Evolutionary conservation across 2,113 vertebrate genomes (phyloP).

Genomic region (Pelobates fuscus): DNA sequence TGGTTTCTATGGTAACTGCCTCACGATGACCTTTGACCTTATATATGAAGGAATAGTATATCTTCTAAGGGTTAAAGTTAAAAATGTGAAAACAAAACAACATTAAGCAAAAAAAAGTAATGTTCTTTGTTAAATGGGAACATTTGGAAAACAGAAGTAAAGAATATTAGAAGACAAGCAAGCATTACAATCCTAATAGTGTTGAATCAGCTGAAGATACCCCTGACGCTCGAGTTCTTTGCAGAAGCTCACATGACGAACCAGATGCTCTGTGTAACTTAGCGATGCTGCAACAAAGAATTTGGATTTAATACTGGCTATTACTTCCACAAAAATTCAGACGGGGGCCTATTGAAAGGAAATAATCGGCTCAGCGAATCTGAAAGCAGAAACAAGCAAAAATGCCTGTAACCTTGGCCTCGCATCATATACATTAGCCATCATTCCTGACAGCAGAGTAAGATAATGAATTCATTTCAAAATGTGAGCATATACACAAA

Average conservation of each 20-base stretch:
- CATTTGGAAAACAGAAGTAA: background rate
- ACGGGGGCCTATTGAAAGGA: slow-evolving; percentile 14
- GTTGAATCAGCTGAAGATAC: background rate
- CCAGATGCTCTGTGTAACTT: slow-evolving; percentile 8
- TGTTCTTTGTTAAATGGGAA: background rate
- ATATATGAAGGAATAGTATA: too few species aligned
- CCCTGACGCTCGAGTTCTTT: background rate
- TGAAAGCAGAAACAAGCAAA: slow-evolving; percentile 43
- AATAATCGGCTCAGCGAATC: slow-evolving; percentile 53
- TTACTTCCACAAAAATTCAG: background rate
- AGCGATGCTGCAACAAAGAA: slow-evolving; percentile 9
- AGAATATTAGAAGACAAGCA: background rate
- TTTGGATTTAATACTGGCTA: slow-evolving; percentile 6
- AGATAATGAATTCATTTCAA: slow-evolving; percentile 47
- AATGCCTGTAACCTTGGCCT: slow-evolving; percentile 40
- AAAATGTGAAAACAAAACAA: too few species aligned
- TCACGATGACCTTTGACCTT: too few species aligned
- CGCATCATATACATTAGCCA: slow-evolving; percentile 51
- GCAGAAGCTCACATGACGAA: background rate
- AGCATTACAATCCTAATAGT: background rate
- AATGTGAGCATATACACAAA: slow-evolving; percentile 26
- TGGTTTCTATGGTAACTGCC: too few species aligned
- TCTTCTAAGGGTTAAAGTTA: too few species aligned
- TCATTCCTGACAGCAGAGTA: slow-evolving; percentile 32
- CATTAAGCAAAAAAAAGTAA: too few species aligned